A percentile compares a stretch with the other conserved stretches of the same genome.
Conservation (phyloP, 2,797 vertebrate genomes). For the Myotis planiceps region DNA sequence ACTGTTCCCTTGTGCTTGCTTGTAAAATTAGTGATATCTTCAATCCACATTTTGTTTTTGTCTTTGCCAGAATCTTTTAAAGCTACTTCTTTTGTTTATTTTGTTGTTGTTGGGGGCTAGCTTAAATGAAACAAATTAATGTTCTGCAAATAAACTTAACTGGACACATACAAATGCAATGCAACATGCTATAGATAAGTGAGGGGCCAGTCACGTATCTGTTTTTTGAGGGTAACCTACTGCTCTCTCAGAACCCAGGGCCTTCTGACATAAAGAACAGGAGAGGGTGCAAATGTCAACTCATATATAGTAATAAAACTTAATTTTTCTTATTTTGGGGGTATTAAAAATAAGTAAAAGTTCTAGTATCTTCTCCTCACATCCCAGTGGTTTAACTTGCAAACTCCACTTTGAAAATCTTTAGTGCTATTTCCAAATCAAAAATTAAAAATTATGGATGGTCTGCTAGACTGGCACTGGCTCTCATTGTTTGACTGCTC, state of each 20-base stretch:
- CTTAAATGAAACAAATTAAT: slow-evolving; percentile 15
- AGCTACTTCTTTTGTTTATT: background rate
- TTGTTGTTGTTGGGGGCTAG: background rate
- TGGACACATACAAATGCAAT: background rate
- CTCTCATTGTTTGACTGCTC: background rate
- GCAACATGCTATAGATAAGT: background rate
- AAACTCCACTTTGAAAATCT: slow-evolving; percentile 43
- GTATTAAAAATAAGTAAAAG: background rate
- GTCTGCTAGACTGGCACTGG: background rate
- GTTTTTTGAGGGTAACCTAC: background rate
- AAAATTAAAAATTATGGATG: slow-evolving; percentile 12
- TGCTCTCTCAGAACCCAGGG: background rate
- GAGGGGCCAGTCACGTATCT: background rate
- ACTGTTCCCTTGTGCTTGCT: background rate
- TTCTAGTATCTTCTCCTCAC: slow-evolving; percentile 23
- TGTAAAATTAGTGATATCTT: background rate
- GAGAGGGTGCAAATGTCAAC: background rate
- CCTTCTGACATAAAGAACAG: background rate
- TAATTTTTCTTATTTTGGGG: background rate
- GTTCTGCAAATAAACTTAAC: background rate
- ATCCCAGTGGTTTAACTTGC: background rate
- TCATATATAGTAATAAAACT: background rate
- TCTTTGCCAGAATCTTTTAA: slow-evolving; percentile 35
- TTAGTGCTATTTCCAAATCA: background rate
- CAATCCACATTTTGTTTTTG: slow-evolving; percentile 16